Evolutionary conservation across 2,888 invertebrate species (phyloP).

Genomic region (Xanthorhoe designata): DNA sequence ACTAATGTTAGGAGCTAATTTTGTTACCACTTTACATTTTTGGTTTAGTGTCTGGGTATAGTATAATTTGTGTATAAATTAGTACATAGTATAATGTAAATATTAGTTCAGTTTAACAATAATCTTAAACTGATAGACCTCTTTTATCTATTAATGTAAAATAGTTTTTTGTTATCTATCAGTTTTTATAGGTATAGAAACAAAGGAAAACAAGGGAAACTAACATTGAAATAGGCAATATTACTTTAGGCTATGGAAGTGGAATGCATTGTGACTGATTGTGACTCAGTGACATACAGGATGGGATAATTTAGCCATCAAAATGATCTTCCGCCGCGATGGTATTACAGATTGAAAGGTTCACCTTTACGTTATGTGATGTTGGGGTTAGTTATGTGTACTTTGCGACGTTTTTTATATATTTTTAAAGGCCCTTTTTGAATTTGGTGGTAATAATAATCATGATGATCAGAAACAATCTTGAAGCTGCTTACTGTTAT

Average conservation of each 20-base stretch:
- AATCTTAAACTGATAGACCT: no score
- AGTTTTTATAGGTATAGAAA: neutral
- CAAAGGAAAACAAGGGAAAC: no score
- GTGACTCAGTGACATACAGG: conserved; percentile 12
- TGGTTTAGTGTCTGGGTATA: neutral
- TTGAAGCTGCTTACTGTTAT: no score
- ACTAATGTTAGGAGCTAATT: neutral
- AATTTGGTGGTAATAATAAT: neutral
- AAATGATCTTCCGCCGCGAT: conserved; percentile 11
- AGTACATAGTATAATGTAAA: no score
- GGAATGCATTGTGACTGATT: neutral
- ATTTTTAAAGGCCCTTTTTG: neutral
- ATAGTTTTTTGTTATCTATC: no score
- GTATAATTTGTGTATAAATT: neutral
- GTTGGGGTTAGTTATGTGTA: neutral
- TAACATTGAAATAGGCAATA: neutral
- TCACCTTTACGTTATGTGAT: neutral
- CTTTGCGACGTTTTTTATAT: neutral
- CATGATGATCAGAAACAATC: no score
- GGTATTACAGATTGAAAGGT: neutral
- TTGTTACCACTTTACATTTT: neutral
- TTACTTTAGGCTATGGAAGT: neutral
- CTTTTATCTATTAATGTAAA: no score
- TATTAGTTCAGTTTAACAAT: no score
- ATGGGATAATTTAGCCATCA: conserved; percentile 16